These are phyloP conservation scores for Galeopsomyia nigrocyanea DNA, from an alignment of 2,888 invertebrate genomes.

Conservation along the genomic window DNA sequence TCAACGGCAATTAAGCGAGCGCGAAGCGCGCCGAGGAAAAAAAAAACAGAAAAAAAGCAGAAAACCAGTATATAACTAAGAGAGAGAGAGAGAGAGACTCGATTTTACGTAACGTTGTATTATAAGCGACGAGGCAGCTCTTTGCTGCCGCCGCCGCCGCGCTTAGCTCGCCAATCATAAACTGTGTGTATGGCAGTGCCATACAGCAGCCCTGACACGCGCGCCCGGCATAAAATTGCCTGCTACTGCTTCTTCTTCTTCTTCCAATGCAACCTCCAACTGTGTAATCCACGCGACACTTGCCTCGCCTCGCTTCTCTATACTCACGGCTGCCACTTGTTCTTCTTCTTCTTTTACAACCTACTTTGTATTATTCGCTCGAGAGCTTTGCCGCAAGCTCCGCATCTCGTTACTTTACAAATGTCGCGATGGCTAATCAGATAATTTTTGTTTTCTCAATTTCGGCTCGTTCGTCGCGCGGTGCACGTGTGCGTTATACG, in stretches of 20 bases:
- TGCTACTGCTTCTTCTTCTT: too few relatives aligned
- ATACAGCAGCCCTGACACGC: slow-evolving; percentile 45
- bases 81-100: too few relatives aligned
- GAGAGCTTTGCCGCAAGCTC: too few relatives aligned
- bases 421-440: too few relatives aligned
- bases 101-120: slow-evolving; percentile 29
- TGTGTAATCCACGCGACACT: slow-evolving; percentile 19
- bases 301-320: not conserved
- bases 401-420: too few relatives aligned
- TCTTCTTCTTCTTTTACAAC: too few relatives aligned
- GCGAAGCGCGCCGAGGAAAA: not conserved
- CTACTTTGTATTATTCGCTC: too few relatives aligned
- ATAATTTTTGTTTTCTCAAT: slow-evolving; percentile 21
- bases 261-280: slow-evolving; percentile 40
- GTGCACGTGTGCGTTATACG: not conserved
- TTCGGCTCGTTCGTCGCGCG: not conserved
- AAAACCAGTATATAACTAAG: too few relatives aligned
- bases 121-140: too few relatives aligned
- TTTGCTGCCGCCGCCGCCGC: not conserved
- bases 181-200: not conserved
- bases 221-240: slow-evolving; percentile 43
- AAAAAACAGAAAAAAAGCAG: slow-evolving; percentile 9
- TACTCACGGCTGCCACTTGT: too few relatives aligned
- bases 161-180: not conserved
- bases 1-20: slow-evolving; percentile 7